phyloP scores from a whole-genome alignment of 2,797 vertebrate species.

The Helicolenus hilgendorfi region DNA sequence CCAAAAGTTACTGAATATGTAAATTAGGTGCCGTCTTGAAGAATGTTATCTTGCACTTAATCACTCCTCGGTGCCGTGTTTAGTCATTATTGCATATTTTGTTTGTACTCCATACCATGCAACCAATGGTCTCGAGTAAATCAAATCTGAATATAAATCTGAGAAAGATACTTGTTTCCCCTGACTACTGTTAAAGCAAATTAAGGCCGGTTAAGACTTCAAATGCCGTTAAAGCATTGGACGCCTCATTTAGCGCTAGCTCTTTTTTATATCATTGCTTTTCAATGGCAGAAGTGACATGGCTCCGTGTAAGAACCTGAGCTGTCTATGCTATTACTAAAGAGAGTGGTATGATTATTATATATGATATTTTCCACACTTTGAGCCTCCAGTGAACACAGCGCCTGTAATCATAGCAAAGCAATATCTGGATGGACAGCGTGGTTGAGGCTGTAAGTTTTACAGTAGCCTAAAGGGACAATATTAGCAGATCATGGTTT shows the following conservation, averaged over 20 bases:
- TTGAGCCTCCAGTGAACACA: slow-evolving; percentile 3
- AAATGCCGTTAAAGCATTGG: not conserved
- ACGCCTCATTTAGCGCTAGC: not conserved
- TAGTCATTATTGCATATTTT: not conserved
- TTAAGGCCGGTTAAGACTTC: not conserved
- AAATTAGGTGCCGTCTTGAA: not conserved
- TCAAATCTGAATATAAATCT: not conserved
- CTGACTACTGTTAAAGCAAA: not conserved
- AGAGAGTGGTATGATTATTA: not conserved
- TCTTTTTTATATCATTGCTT: not conserved
- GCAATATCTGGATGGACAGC: slow-evolving; percentile 20
- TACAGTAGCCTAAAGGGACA: slow-evolving; percentile 46
- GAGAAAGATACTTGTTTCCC: not conserved
- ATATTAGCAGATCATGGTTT: slow-evolving; percentile 48
- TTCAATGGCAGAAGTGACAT: not conserved
- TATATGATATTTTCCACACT: not conserved
- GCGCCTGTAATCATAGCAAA: slow-evolving; percentile 23
- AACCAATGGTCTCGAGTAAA: not conserved
- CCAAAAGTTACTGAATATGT: not conserved
- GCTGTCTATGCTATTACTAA: not conserved
- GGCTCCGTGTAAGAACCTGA: not conserved
- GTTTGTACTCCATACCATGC: not conserved
- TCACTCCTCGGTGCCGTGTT: not conserved
- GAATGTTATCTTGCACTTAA: not conserved
- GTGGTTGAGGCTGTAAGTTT: slow-evolving; percentile 25